These are phyloP conservation scores for Conger conger DNA, from an alignment of 2,113 vertebrate genomes.

Conservation along the genomic window DNA sequence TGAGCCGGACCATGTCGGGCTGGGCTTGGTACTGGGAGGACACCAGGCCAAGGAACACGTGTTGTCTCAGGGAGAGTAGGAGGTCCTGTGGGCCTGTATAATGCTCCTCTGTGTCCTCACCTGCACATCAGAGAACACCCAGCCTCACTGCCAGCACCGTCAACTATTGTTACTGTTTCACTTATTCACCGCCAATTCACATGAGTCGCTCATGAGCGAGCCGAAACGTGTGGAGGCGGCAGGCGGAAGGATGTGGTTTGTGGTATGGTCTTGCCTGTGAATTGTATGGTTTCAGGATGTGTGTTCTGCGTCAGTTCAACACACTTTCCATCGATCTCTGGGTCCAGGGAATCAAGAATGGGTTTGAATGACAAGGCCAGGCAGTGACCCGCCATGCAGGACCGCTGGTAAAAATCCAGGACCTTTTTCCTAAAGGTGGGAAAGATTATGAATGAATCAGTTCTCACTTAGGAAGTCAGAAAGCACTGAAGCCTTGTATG, in stretches of 20 bases:
- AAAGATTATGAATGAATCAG: not conserved
- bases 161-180: not conserved
- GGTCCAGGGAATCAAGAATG: constrained; percentile 26
- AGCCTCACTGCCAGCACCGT: not conserved
- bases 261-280: not conserved
- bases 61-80: not conserved
- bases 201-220: not conserved
- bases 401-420: constrained; percentile 43
- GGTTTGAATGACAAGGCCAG: constrained; percentile 40
- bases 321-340: constrained; percentile 35
- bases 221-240: too few relatives aligned
- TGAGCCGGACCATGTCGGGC: constrained; percentile 26
- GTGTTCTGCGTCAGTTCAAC: constrained; percentile 18
- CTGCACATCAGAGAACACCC: not conserved
- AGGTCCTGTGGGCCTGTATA: not conserved
- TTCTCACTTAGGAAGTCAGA: not conserved
- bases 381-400: constrained; percentile 45
- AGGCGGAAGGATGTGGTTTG: not conserved
- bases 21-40: constrained; percentile 28
- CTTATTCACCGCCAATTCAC: not conserved
- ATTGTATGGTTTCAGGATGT: not conserved
- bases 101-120: not conserved
- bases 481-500: not conserved
- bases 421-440: constrained; percentile 33
- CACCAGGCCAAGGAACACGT: constrained; percentile 28